Evolutionary conservation across 2,113 vertebrate genomes (phyloP).

Genomic region (Stegastes partitus): DNA sequence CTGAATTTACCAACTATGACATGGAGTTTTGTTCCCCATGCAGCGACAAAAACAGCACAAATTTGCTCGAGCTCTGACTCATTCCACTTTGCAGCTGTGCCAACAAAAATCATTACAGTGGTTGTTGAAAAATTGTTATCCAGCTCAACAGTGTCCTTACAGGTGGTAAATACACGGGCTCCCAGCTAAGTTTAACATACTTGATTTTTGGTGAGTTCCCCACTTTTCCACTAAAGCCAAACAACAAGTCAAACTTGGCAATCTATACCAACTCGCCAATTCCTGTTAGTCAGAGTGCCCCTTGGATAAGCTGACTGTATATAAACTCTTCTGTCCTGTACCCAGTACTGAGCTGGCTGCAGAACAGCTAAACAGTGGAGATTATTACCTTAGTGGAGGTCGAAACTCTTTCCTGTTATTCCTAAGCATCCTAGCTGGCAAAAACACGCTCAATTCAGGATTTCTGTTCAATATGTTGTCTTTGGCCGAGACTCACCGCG

Average conservation of each 20-base stretch:
- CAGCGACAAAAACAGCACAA: background rate
- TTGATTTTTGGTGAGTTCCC: slow-evolving; percentile 2
- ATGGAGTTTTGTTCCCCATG: background rate
- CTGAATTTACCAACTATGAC: background rate
- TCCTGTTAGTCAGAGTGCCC: slow-evolving; percentile 20
- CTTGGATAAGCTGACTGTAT: background rate
- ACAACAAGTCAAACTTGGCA: background rate
- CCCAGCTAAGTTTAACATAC: background rate
- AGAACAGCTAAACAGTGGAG: slow-evolving; percentile 5
- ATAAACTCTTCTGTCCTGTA: background rate
- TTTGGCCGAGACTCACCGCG: slow-evolving; percentile 33
- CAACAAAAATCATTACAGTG: slow-evolving; percentile 4
- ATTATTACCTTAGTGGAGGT: slow-evolving; percentile 42
- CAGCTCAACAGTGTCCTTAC: background rate
- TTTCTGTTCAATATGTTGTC: slow-evolving; percentile 46
- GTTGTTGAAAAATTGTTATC: slow-evolving; percentile 1
- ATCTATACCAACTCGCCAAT: background rate
- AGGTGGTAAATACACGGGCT: background rate
- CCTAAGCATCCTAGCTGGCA: slow-evolving; percentile 18
- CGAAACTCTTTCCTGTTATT: slow-evolving; percentile 40
- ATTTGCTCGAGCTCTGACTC: background rate
- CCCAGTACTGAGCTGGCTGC: slow-evolving; percentile 12
- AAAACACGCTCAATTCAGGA: slow-evolving; percentile 29
- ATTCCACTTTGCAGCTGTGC: background rate
- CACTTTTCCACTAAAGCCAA: background rate